phyloP scores from a whole-genome alignment of 2,113 vertebrate genomes.

The Ramphastos sulfuratus region DNA sequence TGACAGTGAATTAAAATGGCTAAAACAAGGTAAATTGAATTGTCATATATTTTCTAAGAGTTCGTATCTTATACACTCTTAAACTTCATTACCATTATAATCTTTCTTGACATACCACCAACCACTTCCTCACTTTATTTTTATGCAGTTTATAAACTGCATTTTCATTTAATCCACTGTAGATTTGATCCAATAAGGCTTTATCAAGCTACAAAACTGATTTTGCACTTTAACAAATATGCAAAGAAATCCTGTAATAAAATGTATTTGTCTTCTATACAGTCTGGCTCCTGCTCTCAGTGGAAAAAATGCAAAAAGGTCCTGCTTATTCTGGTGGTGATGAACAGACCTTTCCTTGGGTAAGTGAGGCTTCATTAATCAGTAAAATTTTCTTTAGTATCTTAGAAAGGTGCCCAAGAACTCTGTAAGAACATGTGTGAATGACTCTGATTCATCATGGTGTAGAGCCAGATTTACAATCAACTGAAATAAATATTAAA shows the following conservation, averaged over 20 bases:
- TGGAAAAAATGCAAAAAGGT: neutral
- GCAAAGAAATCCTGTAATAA: neutral
- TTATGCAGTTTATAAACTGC: neutral
- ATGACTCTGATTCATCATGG: neutral
- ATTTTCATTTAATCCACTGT: neutral
- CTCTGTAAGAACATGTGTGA: neutral
- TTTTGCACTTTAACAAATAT: neutral
- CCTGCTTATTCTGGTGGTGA: neutral
- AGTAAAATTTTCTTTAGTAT: neutral
- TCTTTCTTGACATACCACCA: neutral
- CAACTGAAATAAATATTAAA: neutral
- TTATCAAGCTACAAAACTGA: neutral
- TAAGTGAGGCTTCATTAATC: constrained; percentile 9
- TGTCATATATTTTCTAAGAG: neutral
- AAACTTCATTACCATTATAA: neutral
- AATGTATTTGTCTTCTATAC: neutral
- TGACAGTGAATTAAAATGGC: neutral
- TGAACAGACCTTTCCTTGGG: neutral
- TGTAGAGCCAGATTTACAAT: neutral
- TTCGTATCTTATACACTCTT: neutral
- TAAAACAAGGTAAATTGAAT: neutral
- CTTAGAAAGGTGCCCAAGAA: neutral
- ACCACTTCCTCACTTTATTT: neutral
- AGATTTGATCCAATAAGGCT: neutral
- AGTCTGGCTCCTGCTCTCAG: neutral